Evolutionary conservation across 2,797 vertebrate species (phyloP).

Genomic region (Siniperca undulata): DNA sequence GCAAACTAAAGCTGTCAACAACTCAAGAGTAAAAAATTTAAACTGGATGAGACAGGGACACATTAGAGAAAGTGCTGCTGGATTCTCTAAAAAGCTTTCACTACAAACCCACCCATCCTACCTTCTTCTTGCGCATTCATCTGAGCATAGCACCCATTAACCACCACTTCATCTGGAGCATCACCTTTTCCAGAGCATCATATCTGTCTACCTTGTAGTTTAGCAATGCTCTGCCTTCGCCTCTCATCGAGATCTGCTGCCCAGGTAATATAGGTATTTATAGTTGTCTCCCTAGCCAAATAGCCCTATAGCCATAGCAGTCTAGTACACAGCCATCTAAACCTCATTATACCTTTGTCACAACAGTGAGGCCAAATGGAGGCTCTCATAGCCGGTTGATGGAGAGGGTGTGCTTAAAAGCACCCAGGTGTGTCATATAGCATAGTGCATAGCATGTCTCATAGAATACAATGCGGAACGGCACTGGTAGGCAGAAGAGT

Average conservation of each 20-base stretch:
- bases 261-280: conserved; percentile 84
- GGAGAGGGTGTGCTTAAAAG: conserved; percentile 86
- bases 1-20: conserved; percentile 57
- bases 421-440: conserved; percentile 87
- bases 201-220: conserved; percentile 81
- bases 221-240: conserved; percentile 70
- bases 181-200: conserved; percentile 53
- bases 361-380: conserved; percentile 86
- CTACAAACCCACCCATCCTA: conserved; percentile 14
- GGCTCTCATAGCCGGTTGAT: conserved; percentile 86
- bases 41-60: conserved; percentile 51
- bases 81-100: conserved; percentile 50
- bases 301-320: conserved; percentile 79
- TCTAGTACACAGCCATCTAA: conserved; percentile 85
- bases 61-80: conserved; percentile 28
- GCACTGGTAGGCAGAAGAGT: conserved; percentile 73
- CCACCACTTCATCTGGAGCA: conserved; percentile 56
- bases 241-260: conserved; percentile 68
- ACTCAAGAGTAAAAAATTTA: conserved; percentile 60
- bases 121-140: conserved; percentile 47
- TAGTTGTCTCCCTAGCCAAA: conserved; percentile 80
- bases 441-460: conserved; percentile 77
- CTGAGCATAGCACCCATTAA: conserved; percentile 57
- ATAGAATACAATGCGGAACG: conserved; percentile 74
- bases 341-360: conserved; percentile 88